Base-by-base conservation (phyloP, 2,888 invertebrate species). In the Unio pictorum region DNA sequence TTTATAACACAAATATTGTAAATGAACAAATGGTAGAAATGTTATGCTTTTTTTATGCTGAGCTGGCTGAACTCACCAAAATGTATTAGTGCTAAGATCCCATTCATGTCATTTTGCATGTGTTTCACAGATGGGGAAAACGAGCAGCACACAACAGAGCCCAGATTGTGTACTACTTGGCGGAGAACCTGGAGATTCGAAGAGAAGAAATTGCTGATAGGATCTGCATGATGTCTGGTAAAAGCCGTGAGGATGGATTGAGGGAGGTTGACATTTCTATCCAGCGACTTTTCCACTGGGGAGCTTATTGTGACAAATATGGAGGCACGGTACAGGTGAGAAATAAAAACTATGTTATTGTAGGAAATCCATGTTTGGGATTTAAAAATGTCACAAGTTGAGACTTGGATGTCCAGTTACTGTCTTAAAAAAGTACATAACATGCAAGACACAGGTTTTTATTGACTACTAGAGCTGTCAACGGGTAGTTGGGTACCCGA, bases 81-180 rank as follows among this genome's bases (percentile, higher is more conserved):
- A 45, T 45, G 1, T 11, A 11, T 2, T 45, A 11, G 45, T 45
- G 45, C 11, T 45, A 45, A 45, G 11, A 8, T 45, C 3, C 34
- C 2, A 62, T 18, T 28, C 4, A 30, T 4, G 17, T 61, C 59
- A 26, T 60, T 64, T 68, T 55, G 62, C 23, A 20, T 6, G n/a
- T 64, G 28, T 11, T 67, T 59, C 69, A 65, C 79, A 90, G 90
- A 6, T 90, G 90, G 90, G 86, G 87, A 55, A 87, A 89, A 77
- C 77, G 89, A 61, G 86, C 89, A 26, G 90, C 89, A 7, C 89
- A 89, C 81, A 90, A 90, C 76, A 83, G 89, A 7, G 89, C 90
- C 1, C 91, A 91, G 86, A 90, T 91, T 64, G 82, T 91, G 30
- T 90, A 88, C 79, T 91, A 90, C 78, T 82, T 91, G 80, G 91